Percentiles rank a stretch among this genome's conserved stretches.
Evolutionary conservation across 2,113 vertebrate genomes (phyloP).

Genomic region (Nettapus auritus): DNA sequence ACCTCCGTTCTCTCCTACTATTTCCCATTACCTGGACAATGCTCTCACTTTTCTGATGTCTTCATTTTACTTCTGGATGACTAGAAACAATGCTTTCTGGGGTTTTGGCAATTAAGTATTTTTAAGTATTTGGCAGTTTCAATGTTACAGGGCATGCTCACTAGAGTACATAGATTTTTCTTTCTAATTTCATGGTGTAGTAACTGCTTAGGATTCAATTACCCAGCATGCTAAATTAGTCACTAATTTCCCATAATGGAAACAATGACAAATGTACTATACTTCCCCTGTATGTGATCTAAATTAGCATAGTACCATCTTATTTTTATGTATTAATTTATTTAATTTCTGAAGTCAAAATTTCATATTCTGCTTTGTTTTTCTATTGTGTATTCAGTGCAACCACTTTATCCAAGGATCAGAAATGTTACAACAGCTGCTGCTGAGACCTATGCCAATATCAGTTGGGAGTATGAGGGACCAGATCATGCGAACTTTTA

Average conservation of each 20-base stretch:
- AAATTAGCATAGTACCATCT: constrained; percentile 22
- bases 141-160: not conserved
- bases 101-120: not conserved
- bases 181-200: not conserved
- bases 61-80: not conserved
- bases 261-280: constrained; percentile 4
- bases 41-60: not conserved
- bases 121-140: not conserved
- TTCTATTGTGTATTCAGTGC: constrained; percentile 84
- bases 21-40: not conserved
- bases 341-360: constrained; percentile 22
- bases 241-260: constrained; percentile 17
- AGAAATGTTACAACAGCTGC: constrained; percentile 86
- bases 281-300: not conserved
- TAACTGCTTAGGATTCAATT: constrained; percentile 18
- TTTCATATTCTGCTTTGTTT: constrained; percentile 80
- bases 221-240: not conserved
- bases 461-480: constrained; percentile 96
- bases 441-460: constrained; percentile 86
- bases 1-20: not conserved
- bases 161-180: not conserved
- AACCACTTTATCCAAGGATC: constrained; percentile 82
- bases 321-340: not conserved
- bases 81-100: not conserved
- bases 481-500: constrained; percentile 87